Evolutionary conservation across 2,888 invertebrate species (phyloP).

Genomic region (Diadromus collaris): DNA sequence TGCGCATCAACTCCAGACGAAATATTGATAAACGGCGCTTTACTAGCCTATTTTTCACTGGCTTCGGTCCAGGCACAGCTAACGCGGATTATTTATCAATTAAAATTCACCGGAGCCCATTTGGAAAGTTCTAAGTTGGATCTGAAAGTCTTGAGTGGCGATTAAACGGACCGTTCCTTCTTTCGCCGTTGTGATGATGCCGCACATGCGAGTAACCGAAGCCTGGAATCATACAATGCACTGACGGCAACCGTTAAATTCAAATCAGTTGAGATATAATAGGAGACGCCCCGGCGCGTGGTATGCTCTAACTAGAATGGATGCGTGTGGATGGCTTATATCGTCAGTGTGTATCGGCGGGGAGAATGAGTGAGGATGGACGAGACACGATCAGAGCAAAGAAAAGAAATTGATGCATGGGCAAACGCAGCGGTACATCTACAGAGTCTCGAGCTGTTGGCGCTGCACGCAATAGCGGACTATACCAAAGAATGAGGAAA

Average conservation of each 20-base stretch:
- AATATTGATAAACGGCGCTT: too few species aligned
- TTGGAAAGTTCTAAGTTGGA: neutral
- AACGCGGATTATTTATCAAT: too few species aligned
- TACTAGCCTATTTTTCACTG: too few species aligned
- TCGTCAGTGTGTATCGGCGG: constrained; percentile 17
- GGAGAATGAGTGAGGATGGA: constrained; percentile 30
- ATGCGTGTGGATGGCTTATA: constrained; percentile 63
- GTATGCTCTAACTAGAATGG: constrained; percentile 72
- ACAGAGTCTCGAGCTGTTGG: constrained; percentile 23
- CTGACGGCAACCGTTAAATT: constrained; percentile 73
- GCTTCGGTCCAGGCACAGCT: too few species aligned
- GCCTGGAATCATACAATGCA: constrained; percentile 68
- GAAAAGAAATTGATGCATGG: constrained; percentile 41
- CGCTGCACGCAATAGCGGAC: constrained; percentile 20
- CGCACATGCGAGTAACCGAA: constrained; percentile 46
- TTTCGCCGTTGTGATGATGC: constrained; percentile 14
- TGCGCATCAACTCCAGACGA: too few species aligned
- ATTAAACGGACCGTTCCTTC: constrained; percentile 24
- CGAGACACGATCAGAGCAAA: constrained; percentile 46
- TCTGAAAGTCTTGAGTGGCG: neutral
- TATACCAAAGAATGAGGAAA: constrained; percentile 45
- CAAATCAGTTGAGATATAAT: constrained; percentile 72
- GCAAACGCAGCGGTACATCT: constrained; percentile 33
- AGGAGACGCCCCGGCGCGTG: constrained; percentile 60
- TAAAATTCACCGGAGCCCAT: too few species aligned